Evolutionary conservation across 2,888 invertebrate species (phyloP), one percentile per base, ranked within the genome.

Genomic region (Thereva nobilitata): DNA sequence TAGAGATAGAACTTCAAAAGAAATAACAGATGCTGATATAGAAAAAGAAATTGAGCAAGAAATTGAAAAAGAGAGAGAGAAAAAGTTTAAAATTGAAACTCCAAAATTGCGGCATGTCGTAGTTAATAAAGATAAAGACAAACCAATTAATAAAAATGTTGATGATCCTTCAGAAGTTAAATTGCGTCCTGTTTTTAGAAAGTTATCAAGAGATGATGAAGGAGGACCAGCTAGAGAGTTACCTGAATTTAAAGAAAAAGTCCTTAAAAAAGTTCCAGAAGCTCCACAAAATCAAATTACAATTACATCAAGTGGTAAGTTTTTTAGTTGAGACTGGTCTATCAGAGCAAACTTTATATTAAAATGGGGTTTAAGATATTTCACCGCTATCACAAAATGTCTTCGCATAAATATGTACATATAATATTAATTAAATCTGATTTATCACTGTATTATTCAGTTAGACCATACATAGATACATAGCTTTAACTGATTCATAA

Each of bases 131-230:
- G 79, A 80, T 70, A 79, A 79, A 64, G 76, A 77, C 4, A 23
- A 23, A 23, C 23, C 23, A 23, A 71, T 79, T 64, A 76, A 76
- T 69, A 80, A 79, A 67, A 79, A 79, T 71, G 75, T 73, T 45
- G 80, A 80, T 52, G 38, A 80, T 67, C 68, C 79, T 64, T 71
- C 76, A 9, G 56, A 57, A 10, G 64, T 68, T 55, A 80, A 80
- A 74, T 75, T 79, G 45, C 75, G 79, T 3, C 80, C 81, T 23
- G 78, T 75, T 38, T 75, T 81, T 61, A 79, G 78, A 72, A 80
- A 79, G 74, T 77, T 79, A 70, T 76, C 79, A 70, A 80, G 78
- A 74, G 73, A 80, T 55, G 80, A 81, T 70, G 80, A 80, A 73
- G 76, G 77, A 71, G 70, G 75, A 45, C 76, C 78, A 73, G 75